Base-by-base conservation (phyloP, 2,888 invertebrate genomes). In the Drosophila neonasuta region DNA sequence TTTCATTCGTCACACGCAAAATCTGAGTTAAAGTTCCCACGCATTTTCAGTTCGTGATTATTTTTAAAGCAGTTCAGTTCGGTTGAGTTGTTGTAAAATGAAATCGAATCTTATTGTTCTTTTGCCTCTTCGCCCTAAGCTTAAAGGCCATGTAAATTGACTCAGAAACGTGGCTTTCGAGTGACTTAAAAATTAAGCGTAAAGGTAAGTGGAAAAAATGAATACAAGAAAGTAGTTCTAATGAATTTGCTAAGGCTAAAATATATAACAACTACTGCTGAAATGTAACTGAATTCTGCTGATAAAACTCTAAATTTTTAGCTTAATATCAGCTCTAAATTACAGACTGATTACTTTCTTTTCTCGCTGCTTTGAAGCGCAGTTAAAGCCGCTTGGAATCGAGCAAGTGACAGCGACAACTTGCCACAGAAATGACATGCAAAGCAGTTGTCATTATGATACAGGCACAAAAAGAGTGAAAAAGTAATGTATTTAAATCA, bases 31-130 rank as follows among this genome's bases (percentile, higher is more conserved):
- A 68, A 69, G 77, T 84, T 84, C 84, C 84, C 84, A 84, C 84
- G 84, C 84, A 84, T 82, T 85, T 83, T 63, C 65, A 80, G 72
- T 75, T 84, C 86, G 84, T 84, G 84, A 79, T 84, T 62, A 62
- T 57, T 79, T 75, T 62, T 54, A 44, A 71, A 71, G 66, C 82
- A 77, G 54, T 67, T 77, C 64, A 60, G 67, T 59, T 13, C 5
- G 1, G 6, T 24, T 24, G 24, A 24, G 24, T 39, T 61, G 60
- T 54, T 68, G 62, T 75, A 68, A 75, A 64, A 52, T 61, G 60
- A 50, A 64, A 75, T 50, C 55, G 64, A 82, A 66, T 61, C 73
- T 78, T 67, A 82, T 80, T 80, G 70, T 80, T 80, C 73, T 78
- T 46, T 34, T 51, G 34, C 13, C 10, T 11, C 9, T 42, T 54